Evolutionary conservation across 2,113 vertebrate species (phyloP).

Genomic region (Boleophthalmus pectinirostris): DNA sequence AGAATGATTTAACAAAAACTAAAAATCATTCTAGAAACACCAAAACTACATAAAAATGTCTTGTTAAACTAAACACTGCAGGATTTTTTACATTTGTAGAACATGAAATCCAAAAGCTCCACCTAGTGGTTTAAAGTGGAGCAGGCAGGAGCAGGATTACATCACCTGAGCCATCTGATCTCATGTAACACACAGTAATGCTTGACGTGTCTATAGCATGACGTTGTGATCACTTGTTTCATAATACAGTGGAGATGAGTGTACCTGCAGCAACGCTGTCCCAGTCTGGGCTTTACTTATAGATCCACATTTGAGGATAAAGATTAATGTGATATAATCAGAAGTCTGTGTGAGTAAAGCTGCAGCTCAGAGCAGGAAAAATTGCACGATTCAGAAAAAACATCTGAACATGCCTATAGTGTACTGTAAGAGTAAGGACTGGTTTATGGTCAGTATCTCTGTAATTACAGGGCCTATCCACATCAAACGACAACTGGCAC

Average conservation of each 20-base stretch:
- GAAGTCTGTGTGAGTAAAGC: constrained; percentile 34
- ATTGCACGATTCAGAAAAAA: constrained; percentile 14
- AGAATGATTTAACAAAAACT: too few species aligned
- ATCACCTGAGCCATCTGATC: neutral
- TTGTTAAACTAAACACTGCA: too few species aligned
- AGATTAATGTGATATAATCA: constrained; percentile 21
- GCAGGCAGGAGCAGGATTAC: neutral
- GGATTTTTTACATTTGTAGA: too few species aligned
- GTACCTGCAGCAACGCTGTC: neutral
- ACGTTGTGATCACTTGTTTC: neutral
- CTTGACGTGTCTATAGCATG: neutral
- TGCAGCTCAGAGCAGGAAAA: neutral
- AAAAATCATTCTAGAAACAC: too few species aligned
- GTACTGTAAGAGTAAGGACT: neutral
- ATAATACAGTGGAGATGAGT: neutral
- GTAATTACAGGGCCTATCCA: neutral
- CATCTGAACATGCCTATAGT: neutral
- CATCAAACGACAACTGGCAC: neutral
- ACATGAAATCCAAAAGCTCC: neutral
- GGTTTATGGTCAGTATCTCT: neutral
- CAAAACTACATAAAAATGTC: too few species aligned
- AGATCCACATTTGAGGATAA: neutral
- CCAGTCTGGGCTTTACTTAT: constrained; percentile 4
- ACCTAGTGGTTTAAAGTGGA: neutral
- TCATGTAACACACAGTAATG: neutral